Base-by-base conservation (phyloP, 30 jellyfish, hydroid and myxozoan species). In the Aurelia sp. region DNA sequence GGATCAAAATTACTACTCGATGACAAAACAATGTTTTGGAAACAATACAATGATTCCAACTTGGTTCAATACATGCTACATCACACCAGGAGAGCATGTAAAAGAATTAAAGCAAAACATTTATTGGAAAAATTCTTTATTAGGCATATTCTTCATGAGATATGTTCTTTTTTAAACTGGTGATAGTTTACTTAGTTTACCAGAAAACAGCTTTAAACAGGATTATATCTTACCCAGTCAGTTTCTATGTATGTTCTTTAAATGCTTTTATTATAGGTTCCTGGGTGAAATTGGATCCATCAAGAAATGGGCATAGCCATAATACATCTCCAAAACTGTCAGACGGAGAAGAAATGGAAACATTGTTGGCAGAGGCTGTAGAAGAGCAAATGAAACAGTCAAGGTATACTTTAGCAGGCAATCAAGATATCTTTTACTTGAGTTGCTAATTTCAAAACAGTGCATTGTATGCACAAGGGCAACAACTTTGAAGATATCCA, bases 271-370 rank as follows among this genome's bases (percentile, higher is more conserved):
- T 44, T 2, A 44, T 62, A 88, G 97, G 97, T 9, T 88, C 97
- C 17, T 88, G 97, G 97, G 97, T 88, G 21, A 79, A 88, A 44
- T 78, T 88, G 59, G 97, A 74, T 11, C 77, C 90, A 52, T 51
- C 90, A 31, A 64, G 50, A 62, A 57, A 35, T 19, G 61, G 83
- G 40, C 72, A 66, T 27, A 88, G 97, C 69, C 57, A 19, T 12
- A 53, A 79, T 21, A 60, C 91, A 58, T 88, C 97, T 10, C 97
- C 97, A 40, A 88, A 79, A 47, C 47, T 88, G 22, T 88, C 97
- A 47, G 97, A 88, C 71, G 97, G 82, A 10, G 97, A 88, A 22
- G 97, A 88, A 35, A 73, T 88, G 92, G 90, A 88, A 71, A 72
- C 88, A 17, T 75, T 88, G 16, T 76, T 88, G 8, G 97, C 97